Conservation (phyloP, 2,113 vertebrate species). For the Cisticola juncidis region DNA sequence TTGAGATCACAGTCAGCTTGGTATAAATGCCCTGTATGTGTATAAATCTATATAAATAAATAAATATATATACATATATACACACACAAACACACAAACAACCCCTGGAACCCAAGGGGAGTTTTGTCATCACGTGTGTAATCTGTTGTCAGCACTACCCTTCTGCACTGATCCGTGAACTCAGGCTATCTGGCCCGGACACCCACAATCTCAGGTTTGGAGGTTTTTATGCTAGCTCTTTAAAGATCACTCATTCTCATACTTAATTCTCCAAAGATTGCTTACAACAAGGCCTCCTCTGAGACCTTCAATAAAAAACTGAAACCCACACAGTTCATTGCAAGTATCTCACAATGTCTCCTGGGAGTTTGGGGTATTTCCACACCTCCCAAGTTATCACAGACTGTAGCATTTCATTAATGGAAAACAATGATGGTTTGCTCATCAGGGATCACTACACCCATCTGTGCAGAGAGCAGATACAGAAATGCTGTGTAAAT, state of each 20-base stretch:
- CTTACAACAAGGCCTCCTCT: not conserved
- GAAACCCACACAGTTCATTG: not conserved
- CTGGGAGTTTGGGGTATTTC: not conserved
- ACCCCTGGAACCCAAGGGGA: rapidly evolving
- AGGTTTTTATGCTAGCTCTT: not conserved
- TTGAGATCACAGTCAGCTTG: not conserved
- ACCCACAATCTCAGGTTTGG: not conserved
- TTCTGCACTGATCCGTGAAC: not conserved
- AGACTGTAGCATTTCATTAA: not conserved
- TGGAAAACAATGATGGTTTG: not conserved
- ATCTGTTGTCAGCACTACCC: rapidly evolving
- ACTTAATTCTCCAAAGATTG: not conserved
- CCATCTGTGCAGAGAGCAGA: not conserved
- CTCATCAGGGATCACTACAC: not conserved
- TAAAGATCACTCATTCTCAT: not conserved
- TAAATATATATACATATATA: rapidly evolving
- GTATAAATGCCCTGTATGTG: not conserved
- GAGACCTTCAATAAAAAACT: not conserved
- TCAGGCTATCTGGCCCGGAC: not conserved
- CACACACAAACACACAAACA: rapidly evolving
- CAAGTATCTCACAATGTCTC: not conserved
- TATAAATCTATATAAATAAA: not conserved
- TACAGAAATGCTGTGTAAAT: not conserved
- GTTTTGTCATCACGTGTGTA: rapidly evolving
- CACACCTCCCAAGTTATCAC: not conserved